Base-by-base conservation (phyloP, 2,797 vertebrate species). In the Halcyon chelicuti region DNA sequence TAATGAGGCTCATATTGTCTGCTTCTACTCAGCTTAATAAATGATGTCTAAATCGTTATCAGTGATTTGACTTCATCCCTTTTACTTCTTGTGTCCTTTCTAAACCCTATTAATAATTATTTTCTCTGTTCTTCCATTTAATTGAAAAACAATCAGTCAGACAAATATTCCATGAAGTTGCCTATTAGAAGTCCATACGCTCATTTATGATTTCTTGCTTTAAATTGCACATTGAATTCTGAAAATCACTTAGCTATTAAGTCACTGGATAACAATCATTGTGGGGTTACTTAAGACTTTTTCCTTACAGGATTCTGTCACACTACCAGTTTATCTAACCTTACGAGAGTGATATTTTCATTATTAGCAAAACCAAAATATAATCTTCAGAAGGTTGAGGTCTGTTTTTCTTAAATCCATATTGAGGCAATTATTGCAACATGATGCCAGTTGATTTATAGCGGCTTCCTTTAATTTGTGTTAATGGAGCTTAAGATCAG, bases 171-270 rank as follows among this genome's bases (percentile, higher is more conserved):
- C 5, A 12, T 57, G 44, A 72, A 5, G 10, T 83, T 93, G 6
- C 18, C 8, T 23, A 7, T 81, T 77, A 88, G 62, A 81, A 90
- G 23, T 33, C 29, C 39, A 14, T 61, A 20, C 21, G 42, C 35
- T 90, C 12, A 4, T 84, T 86, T 86, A 49, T 65, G 58, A 84
- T 89, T 81, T 93, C 54, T 51, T 92, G 37, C 62, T 90, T 90
- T 83, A 83, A 84, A 55, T 31, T 83, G 49, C 31, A n/a, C 0
- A 0, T 14, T 72, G 77, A 84, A 54, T 90, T 77, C 54, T 84
- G 33, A 81, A 61, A 74, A 40, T 77, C 35, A 11, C 58, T 42
- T 62, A 35, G 37, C 54, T 68, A 10, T 78, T 81, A 75, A 75
- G 35, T 46, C 20, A 61, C 67, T 90, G 76, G 57, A n/a, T 86